Conservation (phyloP, 2,888 invertebrate species). For the Dryomyza anilis region DNA sequence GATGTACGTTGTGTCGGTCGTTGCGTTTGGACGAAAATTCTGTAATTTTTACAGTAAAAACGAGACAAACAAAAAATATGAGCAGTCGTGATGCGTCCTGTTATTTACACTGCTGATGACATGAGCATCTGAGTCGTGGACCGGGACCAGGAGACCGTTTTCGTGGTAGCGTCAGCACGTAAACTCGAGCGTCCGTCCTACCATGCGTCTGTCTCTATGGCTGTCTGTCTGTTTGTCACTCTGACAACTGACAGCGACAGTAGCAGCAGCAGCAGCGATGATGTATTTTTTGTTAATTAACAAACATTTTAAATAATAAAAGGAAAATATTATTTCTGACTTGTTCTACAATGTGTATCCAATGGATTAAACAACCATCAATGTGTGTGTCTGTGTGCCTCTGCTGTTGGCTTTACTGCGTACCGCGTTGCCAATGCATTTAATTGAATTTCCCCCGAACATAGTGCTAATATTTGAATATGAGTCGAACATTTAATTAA, state of each 20-base stretch:
- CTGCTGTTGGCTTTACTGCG: slow-evolving; percentile 15
- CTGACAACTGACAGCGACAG: slow-evolving; percentile 10
- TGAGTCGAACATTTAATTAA: slow-evolving; percentile 8
- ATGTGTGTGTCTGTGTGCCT: neutral
- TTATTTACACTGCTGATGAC: slow-evolving; percentile 16
- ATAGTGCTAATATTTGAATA: slow-evolving; percentile 19
- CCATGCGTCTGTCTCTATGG: too few relatives aligned
- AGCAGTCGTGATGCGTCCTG: slow-evolving; percentile 1
- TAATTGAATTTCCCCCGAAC: slow-evolving; percentile 19
- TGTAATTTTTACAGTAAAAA: slow-evolving; percentile 16
- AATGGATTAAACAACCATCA: slow-evolving; percentile 11
- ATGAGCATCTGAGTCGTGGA: neutral
- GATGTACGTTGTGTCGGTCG: too few relatives aligned
- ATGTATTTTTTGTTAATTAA: slow-evolving; percentile 41
- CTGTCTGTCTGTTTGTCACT: neutral
- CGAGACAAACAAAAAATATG: too few relatives aligned
- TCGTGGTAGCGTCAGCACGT: neutral
- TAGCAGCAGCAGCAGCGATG: slow-evolving; percentile 18
- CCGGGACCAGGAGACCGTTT: neutral
- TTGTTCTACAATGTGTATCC: slow-evolving; percentile 10
- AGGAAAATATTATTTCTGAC: slow-evolving; percentile 40
- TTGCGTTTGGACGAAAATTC: too few relatives aligned
- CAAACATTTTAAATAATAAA: slow-evolving; percentile 43
- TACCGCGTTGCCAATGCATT: slow-evolving; percentile 8
- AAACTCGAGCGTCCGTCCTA: neutral